Percentiles rank a stretch among this genome's conserved stretches.
These are phyloP conservation scores for Philypnodon macrostomus DNA, from an alignment of 2,797 vertebrate species.

Conservation along the genomic window DNA sequence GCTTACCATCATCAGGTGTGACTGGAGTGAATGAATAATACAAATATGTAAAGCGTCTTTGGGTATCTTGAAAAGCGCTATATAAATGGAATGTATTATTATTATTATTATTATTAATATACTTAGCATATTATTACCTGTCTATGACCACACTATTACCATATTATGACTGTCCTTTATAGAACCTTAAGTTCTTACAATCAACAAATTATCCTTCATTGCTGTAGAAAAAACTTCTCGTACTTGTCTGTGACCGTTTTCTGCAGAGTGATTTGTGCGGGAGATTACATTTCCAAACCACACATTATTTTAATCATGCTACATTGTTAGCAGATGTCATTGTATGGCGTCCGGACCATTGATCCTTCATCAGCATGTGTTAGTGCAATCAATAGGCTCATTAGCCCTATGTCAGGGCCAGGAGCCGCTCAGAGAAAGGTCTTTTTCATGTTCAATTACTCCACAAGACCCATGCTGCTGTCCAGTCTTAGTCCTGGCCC, in stretches of 20 bases:
- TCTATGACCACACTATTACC: no score
- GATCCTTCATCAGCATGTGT: constrained; percentile 70
- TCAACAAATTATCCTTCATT: constrained; percentile 7
- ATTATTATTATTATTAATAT: no score
- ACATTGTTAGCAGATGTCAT: constrained; percentile 79
- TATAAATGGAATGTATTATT: no score
- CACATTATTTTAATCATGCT: constrained; percentile 69
- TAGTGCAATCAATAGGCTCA: constrained; percentile 68
- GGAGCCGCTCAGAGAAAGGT: constrained; percentile 45
- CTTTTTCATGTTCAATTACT: constrained; percentile 61
- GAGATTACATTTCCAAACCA: constrained; percentile 56
- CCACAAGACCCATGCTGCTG: constrained; percentile 28
- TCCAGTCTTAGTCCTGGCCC: constrained; percentile 34
- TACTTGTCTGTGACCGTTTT: constrained; percentile 26
- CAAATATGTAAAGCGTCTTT: no score
- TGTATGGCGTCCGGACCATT: constrained; percentile 41
- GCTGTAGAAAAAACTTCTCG: constrained; percentile 18
- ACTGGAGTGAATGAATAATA: no score
- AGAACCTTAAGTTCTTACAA: constrained; percentile 1
- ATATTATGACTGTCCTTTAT: no score
- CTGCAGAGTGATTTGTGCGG: constrained; percentile 35
- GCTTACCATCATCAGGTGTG: no score
- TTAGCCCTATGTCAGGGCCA: constrained; percentile 59
- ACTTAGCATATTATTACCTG: no score
- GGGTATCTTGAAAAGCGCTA: no score